phyloP scores from a whole-genome alignment of 2,797 vertebrate genomes.

The Sebastolobus alascanus region DNA sequence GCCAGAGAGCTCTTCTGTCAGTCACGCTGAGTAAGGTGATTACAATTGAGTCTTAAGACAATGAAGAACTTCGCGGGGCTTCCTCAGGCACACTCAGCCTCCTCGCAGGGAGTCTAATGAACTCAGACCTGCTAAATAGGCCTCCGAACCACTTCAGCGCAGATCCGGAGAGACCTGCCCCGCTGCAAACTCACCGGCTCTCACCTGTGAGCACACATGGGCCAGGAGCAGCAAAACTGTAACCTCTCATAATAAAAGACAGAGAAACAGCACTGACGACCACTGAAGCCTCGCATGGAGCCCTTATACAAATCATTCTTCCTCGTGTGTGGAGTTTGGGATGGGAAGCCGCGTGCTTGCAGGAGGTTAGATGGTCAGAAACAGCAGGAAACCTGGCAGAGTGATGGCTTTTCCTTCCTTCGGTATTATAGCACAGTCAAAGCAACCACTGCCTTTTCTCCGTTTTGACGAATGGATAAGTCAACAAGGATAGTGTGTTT shows the following conservation, averaged over 20 bases:
- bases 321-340: conserved; percentile 42
- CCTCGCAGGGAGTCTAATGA: conserved; percentile 91
- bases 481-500: conserved; percentile 19
- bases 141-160: conserved; percentile 66
- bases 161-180: conserved; percentile 47
- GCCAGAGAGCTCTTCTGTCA: conserved; percentile 93
- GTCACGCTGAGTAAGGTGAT: conserved; percentile 95
- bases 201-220: conserved; percentile 46
- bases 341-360: conserved; percentile 38
- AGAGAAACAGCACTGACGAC: conserved; percentile 52
- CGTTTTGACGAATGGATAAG: conserved; percentile 18
- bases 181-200: conserved; percentile 39
- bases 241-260: conserved; percentile 57
- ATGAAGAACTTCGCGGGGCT: conserved; percentile 91
- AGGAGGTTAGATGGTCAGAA: conserved; percentile 53
- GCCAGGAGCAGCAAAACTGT: conserved; percentile 22
- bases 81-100: conserved; percentile 88
- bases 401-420: conserved; percentile 30
- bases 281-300: conserved; percentile 43
- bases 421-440: conserved; percentile 19
- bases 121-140: conserved; percentile 87
- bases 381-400: conserved; percentile 54
- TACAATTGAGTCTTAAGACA: conserved; percentile 97
- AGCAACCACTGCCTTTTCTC: conserved; percentile 5
- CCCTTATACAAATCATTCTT: conserved; percentile 39